Base-by-base conservation (phyloP, 92 coral and sea anemone species). In the Palythoa grandis region DNA sequence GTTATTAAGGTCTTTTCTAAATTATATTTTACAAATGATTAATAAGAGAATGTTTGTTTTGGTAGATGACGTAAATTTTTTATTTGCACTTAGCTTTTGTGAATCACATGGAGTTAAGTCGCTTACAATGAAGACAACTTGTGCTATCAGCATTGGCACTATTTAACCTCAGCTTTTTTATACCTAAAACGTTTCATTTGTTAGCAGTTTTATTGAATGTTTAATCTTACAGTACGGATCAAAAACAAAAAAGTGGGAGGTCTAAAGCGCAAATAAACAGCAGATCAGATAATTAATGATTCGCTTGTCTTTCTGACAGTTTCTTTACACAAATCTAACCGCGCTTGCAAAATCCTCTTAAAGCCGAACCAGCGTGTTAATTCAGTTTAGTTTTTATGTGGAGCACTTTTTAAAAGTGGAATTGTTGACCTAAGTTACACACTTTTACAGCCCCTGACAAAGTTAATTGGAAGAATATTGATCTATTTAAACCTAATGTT, bases 161-260 rank as follows among this genome's bases (percentile, higher is more conserved):
- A 5, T 43, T 43, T 43, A 43, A 43, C 9, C 50, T 43, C 50
- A 43, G 50, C 50, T 43, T 43, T 43, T 43, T 43, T 43, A 4
- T 43, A 43, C 3, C 9, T 43, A 5, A 5, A 43, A 5, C 1
- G 50, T 29, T 29, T 29, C 35, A 43, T 43, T 5, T 5, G 3
- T 5, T 43, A 43, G 50, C 50, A 43, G 50, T 5, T 43, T 43
- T 43, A 43, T 43, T 8, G 6, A 43, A 43, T 43, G 50, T 43
- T 43, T 43, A 5, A 43, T 43, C 50, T 43, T 43, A 43, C 6
- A 43, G 9, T 43, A 5, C 9, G 0, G 9, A 5, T 43, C 50
- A 5, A 43, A 43, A n/a, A 43, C 7, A 63, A 63, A 63, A 54
- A 56, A 53, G 50, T 25, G 82, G 67, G 82, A 76, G 82, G 68